Evolutionary conservation across 1,140 invertebrate species (phyloP), one percentile per base, ranked within the genome.

Genomic region (Acarapis woodi): DNA sequence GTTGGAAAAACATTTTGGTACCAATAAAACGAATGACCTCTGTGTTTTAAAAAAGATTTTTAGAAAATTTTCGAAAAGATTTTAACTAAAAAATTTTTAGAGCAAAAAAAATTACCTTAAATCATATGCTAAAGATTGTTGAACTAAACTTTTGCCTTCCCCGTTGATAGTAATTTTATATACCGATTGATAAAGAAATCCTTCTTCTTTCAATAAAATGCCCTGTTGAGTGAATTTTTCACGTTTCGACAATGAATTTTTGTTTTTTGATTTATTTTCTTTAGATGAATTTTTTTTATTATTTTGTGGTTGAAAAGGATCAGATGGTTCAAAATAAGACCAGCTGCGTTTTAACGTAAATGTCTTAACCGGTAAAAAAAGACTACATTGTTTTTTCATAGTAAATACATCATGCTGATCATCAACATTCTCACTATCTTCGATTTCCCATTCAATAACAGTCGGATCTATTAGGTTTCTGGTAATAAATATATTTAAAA

Each of bases 21-120:
- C 41, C 41, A 42, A 22, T 42, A 8, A 25, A 3, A 26, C 5
- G 41, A 42, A 39, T 39, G 32, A 15, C 41, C 41, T 26, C 41
- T 42, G 26, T 32, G 15, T 6, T 20, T 21, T 15, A 26, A 32
- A 29, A 10, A 18, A 3, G n/a, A 35, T 21, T 20, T 20, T 9
- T 24, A 35, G n/a, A 35, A 2, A 35, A 18, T 14, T 14, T 24
- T 15, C 5, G 22, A 24, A 24, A n/a, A n/a, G 26, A 28, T 28
- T 10, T 12, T 28, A 10, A 10, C 10, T 12, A 28, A 28, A 14
- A 4, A 14, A 16, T 8, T 8, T 24, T 25, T 4, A 28, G 20
- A 25, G 15, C n/a, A 22, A 10, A 4, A 23, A 32, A 15, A 14
- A 2, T 24, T 34, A 42, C 41, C 41, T 24, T 15, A 42, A 31